Conservation (phyloP, 2,888 invertebrate genomes). For the Phrixothrix hirtus region DNA sequence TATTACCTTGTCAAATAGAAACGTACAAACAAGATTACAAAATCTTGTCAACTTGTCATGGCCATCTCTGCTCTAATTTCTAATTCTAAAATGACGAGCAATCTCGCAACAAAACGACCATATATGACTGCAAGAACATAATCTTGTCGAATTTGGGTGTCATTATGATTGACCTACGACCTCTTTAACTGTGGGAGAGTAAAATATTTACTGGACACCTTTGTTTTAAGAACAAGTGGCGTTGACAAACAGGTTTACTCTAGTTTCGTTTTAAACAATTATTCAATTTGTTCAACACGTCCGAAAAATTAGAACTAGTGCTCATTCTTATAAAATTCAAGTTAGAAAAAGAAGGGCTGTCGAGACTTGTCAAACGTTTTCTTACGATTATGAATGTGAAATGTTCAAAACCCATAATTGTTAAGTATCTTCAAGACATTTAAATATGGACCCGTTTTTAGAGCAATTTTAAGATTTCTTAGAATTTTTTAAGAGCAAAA, state of each 20-base stretch:
- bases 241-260: conserved; percentile 35
- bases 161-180: conserved; percentile 40
- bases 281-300: no score
- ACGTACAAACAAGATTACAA: conserved; percentile 13
- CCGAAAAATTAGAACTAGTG: no score
- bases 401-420: conserved; percentile 2
- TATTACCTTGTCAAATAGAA: conserved; percentile 4
- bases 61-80: conserved; percentile 28
- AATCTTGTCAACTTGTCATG: conserved; percentile 22
- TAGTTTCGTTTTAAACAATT: conserved; percentile 26
- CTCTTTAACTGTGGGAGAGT: conserved; percentile 48
- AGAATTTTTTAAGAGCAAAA: no score
- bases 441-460: conserved; percentile 19
- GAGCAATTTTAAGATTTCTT: conserved; percentile 4
- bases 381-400: not conserved
- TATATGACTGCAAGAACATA: conserved; percentile 28
- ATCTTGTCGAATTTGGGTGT: conserved; percentile 41
- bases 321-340: no score
- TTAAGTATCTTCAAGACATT: conserved; percentile 1
- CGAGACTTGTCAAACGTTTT: not conserved
- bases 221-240: conserved; percentile 37
- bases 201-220: conserved; percentile 24
- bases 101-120: conserved; percentile 25
- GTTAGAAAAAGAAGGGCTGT: not conserved
- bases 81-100: conserved; percentile 17